These are phyloP conservation scores for Falco cherrug DNA, from an alignment of 2,797 vertebrate genomes.

Conservation along the genomic window DNA sequence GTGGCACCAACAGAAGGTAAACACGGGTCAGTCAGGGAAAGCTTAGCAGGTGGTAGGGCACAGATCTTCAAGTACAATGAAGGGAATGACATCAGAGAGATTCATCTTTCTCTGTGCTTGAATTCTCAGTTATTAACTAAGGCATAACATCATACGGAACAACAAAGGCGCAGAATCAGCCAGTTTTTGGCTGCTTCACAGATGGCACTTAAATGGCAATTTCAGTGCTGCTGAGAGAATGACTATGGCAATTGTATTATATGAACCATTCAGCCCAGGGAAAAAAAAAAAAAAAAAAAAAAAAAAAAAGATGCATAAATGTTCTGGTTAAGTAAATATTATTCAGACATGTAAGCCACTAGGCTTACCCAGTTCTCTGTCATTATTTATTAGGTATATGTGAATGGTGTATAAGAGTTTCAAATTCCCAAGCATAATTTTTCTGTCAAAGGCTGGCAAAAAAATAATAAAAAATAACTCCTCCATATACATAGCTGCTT, in stretches of 20 bases:
- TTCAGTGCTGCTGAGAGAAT: slow-evolving; percentile 63
- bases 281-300: neutral
- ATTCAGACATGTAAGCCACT: slow-evolving; percentile 41
- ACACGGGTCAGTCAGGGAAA: slow-evolving; percentile 77
- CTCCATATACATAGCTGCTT: neutral
- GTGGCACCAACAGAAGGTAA: slow-evolving; percentile 85
- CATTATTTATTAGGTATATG: slow-evolving; percentile 52
- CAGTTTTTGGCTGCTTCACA: slow-evolving; percentile 75
- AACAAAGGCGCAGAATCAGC: slow-evolving; percentile 65
- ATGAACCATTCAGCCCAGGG: slow-evolving; percentile 23
- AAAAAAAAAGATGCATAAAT: neutral
- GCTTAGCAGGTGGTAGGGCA: slow-evolving; percentile 71
- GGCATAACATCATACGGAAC: slow-evolving; percentile 75
- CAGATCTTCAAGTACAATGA: slow-evolving; percentile 59
- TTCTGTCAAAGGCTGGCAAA: slow-evolving; percentile 48
- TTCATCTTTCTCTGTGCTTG: slow-evolving; percentile 55
- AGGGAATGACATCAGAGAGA: slow-evolving; percentile 69
- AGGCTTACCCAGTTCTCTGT: slow-evolving; percentile 30
- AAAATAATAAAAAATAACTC: neutral
- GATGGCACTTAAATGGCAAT: slow-evolving; percentile 77
- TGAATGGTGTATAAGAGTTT: slow-evolving; percentile 26
- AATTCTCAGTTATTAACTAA: slow-evolving; percentile 78
- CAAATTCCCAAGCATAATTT: slow-evolving; percentile 51
- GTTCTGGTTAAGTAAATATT: slow-evolving; percentile 50
- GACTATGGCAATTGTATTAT: slow-evolving; percentile 39